Conservation (phyloP, 2,888 invertebrate genomes). For the Lottia scabra region DNA sequence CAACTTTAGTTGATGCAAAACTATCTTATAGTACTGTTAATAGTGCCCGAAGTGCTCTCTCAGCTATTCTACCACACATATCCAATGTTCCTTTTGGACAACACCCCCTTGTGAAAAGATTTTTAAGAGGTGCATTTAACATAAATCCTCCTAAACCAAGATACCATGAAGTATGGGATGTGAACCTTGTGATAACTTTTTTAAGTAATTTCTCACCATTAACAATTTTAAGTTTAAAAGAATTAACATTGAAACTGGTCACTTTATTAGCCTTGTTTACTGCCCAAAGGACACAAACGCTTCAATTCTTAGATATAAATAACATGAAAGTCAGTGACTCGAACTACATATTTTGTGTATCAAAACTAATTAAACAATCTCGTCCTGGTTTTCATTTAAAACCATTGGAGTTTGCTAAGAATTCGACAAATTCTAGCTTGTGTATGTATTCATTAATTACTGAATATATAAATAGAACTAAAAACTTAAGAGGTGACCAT, state of each 20-base stretch:
- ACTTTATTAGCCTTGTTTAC: not conserved
- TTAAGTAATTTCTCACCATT: not conserved
- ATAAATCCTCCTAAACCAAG: conserved; percentile 8
- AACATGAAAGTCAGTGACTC: no score
- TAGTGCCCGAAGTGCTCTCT: conserved; percentile 26
- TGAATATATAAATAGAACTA: not conserved
- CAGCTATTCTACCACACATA: no score
- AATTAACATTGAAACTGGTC: no score
- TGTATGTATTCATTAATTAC: not conserved
- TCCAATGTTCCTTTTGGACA: conserved; percentile 9
- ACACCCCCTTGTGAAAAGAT: conserved; percentile 13
- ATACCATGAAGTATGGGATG: conserved; percentile 14
- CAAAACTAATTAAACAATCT: not conserved
- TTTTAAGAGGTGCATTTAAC: conserved; percentile 12
- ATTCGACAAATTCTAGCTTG: not conserved
- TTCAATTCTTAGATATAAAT: no score
- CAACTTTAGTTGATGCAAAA: not conserved
- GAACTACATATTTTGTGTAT: conserved; percentile 3
- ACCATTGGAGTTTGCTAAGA: no score
- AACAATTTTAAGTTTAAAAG: conserved; percentile 7
- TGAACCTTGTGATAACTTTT: not conserved
- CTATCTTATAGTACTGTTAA: conserved; percentile 24
- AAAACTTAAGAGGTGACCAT: no score
- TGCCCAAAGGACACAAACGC: no score
- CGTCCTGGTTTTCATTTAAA: not conserved